Evolutionary conservation across 2,888 invertebrate species (phyloP), one percentile per base, ranked within the genome.

Genomic region (Melanostoma scalare): DNA sequence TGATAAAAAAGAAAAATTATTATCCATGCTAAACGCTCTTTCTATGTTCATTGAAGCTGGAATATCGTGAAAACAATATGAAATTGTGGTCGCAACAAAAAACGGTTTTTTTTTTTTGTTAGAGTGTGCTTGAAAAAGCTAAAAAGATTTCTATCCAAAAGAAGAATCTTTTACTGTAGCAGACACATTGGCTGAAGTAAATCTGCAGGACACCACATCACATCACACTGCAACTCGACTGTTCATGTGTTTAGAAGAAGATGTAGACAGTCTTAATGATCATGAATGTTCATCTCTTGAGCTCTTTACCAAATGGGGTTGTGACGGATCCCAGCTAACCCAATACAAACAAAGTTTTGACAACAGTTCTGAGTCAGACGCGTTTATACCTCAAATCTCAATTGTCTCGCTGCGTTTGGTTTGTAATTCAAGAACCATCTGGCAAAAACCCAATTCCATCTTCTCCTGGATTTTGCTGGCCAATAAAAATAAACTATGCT

Each of bases 371-470:
- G 40, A 56, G 8, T 56, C 56, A 36, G 40, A 56, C 9, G 40
- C 20, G 10, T 56, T 56, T 65, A 52, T 48, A 31, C 38, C 50
- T 35, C 36, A 65, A 52, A 52, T 20, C 8, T 55, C 30, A 10
- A 42, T 68, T 56, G 9, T 55, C 42, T 55, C 68, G 1, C 44
- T 68, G 68, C 6, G 55, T 4, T 35, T 68, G 10, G 8, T 68
- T 44, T 10, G 46, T 56, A 46, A 36, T 56, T 30, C 20, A 48
- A 30, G 38, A 48, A 69, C 10, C 53, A 56, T 56, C 8, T 69
- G 68, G 48, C 56, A 71, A 52, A 52, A 60, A 71, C 35, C 71
- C 71, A 52, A 52, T 58, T 6, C 48, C 48, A n/a, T 56, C 48
- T 56, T 48, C 48, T 31, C 33, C 38, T 8, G 46, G 48, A 56